phyloP scores from a whole-genome alignment of 2,113 vertebrate species.

The Merops nubicus region DNA sequence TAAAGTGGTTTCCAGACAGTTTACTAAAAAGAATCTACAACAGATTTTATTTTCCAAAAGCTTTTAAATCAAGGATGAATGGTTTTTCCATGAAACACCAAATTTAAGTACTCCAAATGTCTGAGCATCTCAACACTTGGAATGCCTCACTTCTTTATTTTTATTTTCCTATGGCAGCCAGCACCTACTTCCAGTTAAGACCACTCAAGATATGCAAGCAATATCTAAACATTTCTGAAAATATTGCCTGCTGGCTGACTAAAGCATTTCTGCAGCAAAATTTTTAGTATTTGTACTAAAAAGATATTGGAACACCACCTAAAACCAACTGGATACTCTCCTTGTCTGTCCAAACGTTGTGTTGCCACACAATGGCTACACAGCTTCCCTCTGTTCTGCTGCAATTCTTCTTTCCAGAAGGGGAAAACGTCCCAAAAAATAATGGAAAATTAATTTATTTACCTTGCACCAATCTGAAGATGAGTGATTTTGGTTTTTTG shows the following conservation, averaged over 20 bases:
- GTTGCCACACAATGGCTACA: neutral
- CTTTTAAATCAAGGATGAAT: neutral
- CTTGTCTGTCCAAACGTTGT: neutral
- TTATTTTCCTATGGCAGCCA: neutral
- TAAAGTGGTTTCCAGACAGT: neutral
- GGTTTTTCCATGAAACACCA: neutral
- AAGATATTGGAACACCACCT: neutral
- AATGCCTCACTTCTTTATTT: neutral
- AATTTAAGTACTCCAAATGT: neutral
- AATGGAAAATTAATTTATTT: neutral
- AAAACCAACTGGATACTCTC: neutral
- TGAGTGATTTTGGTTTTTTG: neutral
- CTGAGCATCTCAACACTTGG: neutral
- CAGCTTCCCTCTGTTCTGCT: neutral
- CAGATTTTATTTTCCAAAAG: neutral
- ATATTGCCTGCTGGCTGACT: no score
- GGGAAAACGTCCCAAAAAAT: neutral
- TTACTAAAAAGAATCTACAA: neutral
- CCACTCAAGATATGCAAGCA: neutral
- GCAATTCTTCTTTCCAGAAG: neutral
- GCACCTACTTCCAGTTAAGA: neutral
- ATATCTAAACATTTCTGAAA: no score
- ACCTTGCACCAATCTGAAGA: neutral
- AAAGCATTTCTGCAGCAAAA: neutral
- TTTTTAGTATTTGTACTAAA: neutral